Percentiles rank a stretch among this genome's conserved stretches.
phyloP scores from a whole-genome alignment of 1,140 invertebrate genomes.

The Globodera ellingtonae region DNA sequence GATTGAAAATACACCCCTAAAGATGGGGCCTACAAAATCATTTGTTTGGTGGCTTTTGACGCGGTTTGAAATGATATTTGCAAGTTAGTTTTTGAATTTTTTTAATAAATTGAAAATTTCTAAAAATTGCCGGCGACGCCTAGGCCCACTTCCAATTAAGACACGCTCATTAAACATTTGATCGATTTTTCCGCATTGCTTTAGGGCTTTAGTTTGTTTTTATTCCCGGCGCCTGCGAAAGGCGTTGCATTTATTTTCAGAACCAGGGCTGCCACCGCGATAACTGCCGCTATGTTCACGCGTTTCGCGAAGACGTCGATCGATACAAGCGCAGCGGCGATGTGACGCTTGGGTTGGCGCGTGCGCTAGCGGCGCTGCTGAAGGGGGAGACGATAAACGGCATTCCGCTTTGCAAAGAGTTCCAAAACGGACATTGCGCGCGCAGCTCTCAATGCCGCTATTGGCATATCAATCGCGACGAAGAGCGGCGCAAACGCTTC shows the following conservation, averaged over 20 bases:
- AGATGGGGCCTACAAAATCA: no score
- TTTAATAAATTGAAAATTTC: background rate
- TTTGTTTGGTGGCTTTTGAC: no score
- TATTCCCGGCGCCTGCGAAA: background rate
- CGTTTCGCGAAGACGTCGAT: slow-evolving; percentile 57
- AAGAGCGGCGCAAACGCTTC: slow-evolving; percentile 35
- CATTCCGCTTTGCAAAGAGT: slow-evolving; percentile 60
- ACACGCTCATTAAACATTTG: no score
- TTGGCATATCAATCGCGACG: slow-evolving; percentile 40
- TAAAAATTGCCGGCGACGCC: background rate
- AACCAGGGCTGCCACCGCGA: slow-evolving; percentile 61
- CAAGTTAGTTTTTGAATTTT: background rate
- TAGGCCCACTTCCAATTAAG: no score
- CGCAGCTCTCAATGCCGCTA: slow-evolving; percentile 35
- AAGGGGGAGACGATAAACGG: slow-evolving; percentile 58
- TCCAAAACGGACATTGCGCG: slow-evolving; percentile 33
- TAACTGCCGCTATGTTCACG: slow-evolving; percentile 62
- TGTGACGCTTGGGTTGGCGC: slow-evolving; percentile 53
- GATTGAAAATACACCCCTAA: no score
- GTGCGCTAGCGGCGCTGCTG: slow-evolving; percentile 57
- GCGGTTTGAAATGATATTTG: no score
- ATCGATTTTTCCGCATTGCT: no score
- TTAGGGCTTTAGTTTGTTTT: background rate
- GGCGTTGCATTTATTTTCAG: slow-evolving; percentile 41
- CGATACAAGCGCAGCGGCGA: slow-evolving; percentile 58